Percentiles rank a stretch among this genome's conserved stretches.
Conservation (phyloP, 2,113 vertebrate genomes). For the Xiphias gladius region DNA sequence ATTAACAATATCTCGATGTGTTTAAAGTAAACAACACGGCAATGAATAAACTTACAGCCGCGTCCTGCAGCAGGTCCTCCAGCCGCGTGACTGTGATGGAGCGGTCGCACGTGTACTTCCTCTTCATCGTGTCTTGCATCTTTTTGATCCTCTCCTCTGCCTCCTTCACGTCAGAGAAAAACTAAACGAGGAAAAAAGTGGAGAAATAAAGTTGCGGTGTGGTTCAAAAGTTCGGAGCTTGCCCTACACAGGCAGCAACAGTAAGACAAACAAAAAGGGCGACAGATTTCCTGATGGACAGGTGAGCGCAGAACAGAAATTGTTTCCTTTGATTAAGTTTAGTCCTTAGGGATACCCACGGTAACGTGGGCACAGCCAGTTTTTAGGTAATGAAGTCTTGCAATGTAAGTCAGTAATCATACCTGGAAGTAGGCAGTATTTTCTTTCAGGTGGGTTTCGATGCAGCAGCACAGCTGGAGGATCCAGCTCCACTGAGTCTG, state of each 20-base stretch:
- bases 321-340: not conserved
- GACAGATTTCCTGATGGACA: too few species aligned
- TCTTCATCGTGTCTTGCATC: slow-evolving; percentile 89
- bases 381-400: not conserved
- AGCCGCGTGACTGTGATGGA: slow-evolving; percentile 90
- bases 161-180: slow-evolving; percentile 91
- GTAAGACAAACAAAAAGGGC: too few species aligned
- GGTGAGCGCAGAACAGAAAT: too few species aligned
- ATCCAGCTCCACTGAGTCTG: slow-evolving; percentile 99
- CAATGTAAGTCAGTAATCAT: not conserved
- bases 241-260: not conserved
- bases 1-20: not conserved
- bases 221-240: not conserved
- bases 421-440: slow-evolving; percentile 95
- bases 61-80: slow-evolving; percentile 93
- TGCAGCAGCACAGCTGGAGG: slow-evolving; percentile 95
- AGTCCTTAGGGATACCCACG: not conserved
- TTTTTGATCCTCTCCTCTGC: slow-evolving; percentile 89
- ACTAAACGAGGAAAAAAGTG: slow-evolving; percentile 69
- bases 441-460: slow-evolving; percentile 94
- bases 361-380: not conserved
- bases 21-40: not conserved
- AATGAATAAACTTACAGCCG: slow-evolving; percentile 80
- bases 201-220: not conserved
- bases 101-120: slow-evolving; percentile 93